Conservation (phyloP, 2,888 invertebrate species). For the Patella pellucida region DNA sequence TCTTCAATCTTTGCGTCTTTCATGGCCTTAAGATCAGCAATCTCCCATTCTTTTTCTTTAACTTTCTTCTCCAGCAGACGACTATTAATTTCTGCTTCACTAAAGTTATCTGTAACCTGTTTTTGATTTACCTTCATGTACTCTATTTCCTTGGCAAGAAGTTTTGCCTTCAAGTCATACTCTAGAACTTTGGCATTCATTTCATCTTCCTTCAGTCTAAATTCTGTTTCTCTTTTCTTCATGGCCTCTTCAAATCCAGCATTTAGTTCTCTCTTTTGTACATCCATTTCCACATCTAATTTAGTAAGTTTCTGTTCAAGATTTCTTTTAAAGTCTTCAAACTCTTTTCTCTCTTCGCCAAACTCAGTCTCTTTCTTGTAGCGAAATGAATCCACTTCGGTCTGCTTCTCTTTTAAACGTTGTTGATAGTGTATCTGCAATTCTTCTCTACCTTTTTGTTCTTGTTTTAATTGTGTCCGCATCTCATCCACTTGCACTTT, state of each 20-base stretch:
- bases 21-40: slow-evolving; percentile 61
- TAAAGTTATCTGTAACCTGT: slow-evolving; percentile 48
- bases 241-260: slow-evolving; percentile 66
- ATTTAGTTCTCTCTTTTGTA: slow-evolving; percentile 63
- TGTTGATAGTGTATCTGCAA: slow-evolving; percentile 66
- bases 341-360: slow-evolving; percentile 60
- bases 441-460: slow-evolving; percentile 59
- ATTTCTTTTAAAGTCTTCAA: slow-evolving; percentile 62
- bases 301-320: slow-evolving; percentile 61
- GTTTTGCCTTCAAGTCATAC: slow-evolving; percentile 68
- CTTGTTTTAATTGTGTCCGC: slow-evolving; percentile 48
- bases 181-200: slow-evolving; percentile 63
- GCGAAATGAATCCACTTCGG: slow-evolving; percentile 63
- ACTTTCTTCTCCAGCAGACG: slow-evolving; percentile 61
- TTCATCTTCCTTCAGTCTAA: slow-evolving; percentile 61
- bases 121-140: slow-evolving; percentile 50
- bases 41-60: slow-evolving; percentile 68
- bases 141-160: slow-evolving; percentile 64
- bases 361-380: slow-evolving; percentile 64
- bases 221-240: slow-evolving; percentile 67
- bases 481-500: slow-evolving; percentile 64
- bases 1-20: slow-evolving; percentile 65
- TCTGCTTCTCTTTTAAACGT: slow-evolving; percentile 64
- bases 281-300: slow-evolving; percentile 64
- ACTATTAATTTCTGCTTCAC: slow-evolving; percentile 51